Conservation (phyloP, 1,140 invertebrate genomes). For the Bombus fervidus region DNA sequence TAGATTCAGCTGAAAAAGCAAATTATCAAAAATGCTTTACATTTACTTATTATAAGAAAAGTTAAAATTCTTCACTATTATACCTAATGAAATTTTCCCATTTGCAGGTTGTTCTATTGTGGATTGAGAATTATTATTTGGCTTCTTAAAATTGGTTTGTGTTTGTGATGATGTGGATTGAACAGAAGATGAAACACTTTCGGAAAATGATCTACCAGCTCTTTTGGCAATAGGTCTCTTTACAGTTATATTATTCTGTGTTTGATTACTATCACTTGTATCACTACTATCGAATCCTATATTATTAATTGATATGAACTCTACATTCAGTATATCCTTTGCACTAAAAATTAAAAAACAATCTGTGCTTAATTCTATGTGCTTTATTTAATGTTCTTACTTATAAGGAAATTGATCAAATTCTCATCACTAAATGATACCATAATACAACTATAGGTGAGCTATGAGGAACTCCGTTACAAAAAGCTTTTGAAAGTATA, state of each 20-base stretch:
- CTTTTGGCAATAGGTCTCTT: slow-evolving; percentile 84
- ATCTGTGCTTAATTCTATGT: background rate
- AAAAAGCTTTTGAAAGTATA: slow-evolving; percentile 89
- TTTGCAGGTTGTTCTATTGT: slow-evolving; percentile 73
- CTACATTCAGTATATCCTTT: slow-evolving; percentile 84
- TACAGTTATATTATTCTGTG: slow-evolving; percentile 82
- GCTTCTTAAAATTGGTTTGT: slow-evolving; percentile 70
- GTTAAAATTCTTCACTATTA: slow-evolving; percentile 72
- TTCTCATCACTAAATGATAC: slow-evolving; percentile 70
- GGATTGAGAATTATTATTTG: slow-evolving; percentile 57
- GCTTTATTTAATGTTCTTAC: background rate
- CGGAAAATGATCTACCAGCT: slow-evolving; percentile 81
- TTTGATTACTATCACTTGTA: slow-evolving; percentile 70
- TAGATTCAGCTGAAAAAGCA: slow-evolving; percentile 60
- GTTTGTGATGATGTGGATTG: slow-evolving; percentile 61
- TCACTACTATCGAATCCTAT: slow-evolving; percentile 60
- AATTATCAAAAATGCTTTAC: background rate
- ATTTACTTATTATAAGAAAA: background rate
- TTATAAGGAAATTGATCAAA: background rate
- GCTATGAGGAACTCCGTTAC: slow-evolving; percentile 89
- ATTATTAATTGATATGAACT: slow-evolving; percentile 84
- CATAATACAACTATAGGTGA: slow-evolving; percentile 84
- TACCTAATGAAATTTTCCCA: slow-evolving; percentile 73
- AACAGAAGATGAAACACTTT: slow-evolving; percentile 73
- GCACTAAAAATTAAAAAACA: slow-evolving; percentile 81